These are phyloP conservation scores for Benthosema pterotum DNA, from an alignment of 2,797 vertebrate genomes.

Conservation along the genomic window DNA sequence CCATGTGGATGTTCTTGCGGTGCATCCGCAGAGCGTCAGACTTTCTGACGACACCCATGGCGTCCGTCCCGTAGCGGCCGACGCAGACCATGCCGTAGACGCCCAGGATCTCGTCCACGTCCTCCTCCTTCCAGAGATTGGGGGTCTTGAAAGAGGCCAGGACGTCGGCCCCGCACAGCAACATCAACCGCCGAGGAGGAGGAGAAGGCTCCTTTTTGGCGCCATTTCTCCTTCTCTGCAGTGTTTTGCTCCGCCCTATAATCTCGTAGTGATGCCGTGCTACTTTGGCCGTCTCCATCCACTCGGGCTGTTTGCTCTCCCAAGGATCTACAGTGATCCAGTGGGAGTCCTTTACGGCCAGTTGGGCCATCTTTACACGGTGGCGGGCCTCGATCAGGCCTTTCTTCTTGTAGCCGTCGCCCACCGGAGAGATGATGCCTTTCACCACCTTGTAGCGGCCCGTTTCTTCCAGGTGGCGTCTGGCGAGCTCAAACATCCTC, in stretches of 20 bases:
- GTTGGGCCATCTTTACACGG: slow-evolving; percentile 88
- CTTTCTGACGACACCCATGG: slow-evolving; percentile 87
- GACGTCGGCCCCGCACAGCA: slow-evolving; percentile 93
- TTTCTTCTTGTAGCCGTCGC: slow-evolving; percentile 93
- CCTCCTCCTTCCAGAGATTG: slow-evolving; percentile 91
- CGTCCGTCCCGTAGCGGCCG: slow-evolving; percentile 78
- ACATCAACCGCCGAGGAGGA: slow-evolving; percentile 85
- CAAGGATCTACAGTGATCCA: slow-evolving; percentile 92
- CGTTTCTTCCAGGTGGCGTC: slow-evolving; percentile 89
- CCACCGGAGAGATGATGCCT: slow-evolving; percentile 94
- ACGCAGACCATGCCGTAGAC: slow-evolving; percentile 87
- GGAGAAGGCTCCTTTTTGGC: slow-evolving; percentile 63
- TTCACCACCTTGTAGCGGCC: slow-evolving; percentile 89
- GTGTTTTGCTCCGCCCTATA: slow-evolving; percentile 58
- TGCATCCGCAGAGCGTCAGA: slow-evolving; percentile 88
- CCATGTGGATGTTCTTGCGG: slow-evolving; percentile 87
- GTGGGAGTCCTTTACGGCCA: slow-evolving; percentile 84
- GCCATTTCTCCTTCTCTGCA: slow-evolving; percentile 67
- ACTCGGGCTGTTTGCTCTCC: slow-evolving; percentile 90
- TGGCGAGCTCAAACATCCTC: slow-evolving; percentile 93
- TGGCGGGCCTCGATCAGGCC: slow-evolving; percentile 89
- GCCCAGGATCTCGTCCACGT: slow-evolving; percentile 86
- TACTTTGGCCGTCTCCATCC: slow-evolving; percentile 92
- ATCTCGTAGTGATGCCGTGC: slow-evolving; percentile 80
- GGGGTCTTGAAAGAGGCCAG: slow-evolving; percentile 91